Evolutionary conservation across 2,113 vertebrate species (phyloP).

Genomic region (Columbina picui): DNA sequence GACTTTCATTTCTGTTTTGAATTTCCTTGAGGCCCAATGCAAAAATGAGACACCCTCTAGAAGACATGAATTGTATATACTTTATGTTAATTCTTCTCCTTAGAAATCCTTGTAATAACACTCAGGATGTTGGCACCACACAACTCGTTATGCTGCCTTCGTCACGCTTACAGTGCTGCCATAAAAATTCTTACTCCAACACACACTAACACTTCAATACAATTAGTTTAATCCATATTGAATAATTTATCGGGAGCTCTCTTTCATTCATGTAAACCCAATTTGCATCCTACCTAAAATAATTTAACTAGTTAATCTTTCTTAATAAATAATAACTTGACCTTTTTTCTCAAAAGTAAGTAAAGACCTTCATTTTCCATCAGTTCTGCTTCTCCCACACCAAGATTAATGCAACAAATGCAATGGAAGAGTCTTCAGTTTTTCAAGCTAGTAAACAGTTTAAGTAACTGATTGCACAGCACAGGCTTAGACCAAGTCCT

Average conservation of each 20-base stretch:
- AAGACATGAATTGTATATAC: slow-evolving; percentile 54
- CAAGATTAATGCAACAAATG: neutral
- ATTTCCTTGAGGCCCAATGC: slow-evolving; percentile 70
- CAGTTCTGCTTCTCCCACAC: neutral
- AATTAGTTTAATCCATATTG: neutral
- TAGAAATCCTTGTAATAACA: slow-evolving; percentile 51
- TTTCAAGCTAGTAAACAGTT: neutral
- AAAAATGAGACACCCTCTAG: slow-evolving; percentile 64
- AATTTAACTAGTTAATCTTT: neutral
- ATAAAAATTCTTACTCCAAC: slow-evolving; percentile 15
- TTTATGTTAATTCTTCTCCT: slow-evolving; percentile 57
- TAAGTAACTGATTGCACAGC: neutral
- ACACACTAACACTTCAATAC: neutral
- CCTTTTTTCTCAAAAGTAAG: neutral
- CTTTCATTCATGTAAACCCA: neutral
- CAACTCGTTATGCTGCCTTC: slow-evolving; percentile 9
- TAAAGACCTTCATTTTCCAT: neutral
- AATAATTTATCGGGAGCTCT: neutral
- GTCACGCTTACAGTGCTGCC: neutral
- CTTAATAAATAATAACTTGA: neutral
- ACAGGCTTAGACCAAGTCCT: neutral
- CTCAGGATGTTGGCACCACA: slow-evolving; percentile 25
- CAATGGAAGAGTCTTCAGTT: neutral
- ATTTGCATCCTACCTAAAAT: neutral
- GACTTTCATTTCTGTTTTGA: slow-evolving; percentile 76